Evolutionary conservation across 2,888 invertebrate genomes (phyloP).

Genomic region (Acrocyrtus sp.): DNA sequence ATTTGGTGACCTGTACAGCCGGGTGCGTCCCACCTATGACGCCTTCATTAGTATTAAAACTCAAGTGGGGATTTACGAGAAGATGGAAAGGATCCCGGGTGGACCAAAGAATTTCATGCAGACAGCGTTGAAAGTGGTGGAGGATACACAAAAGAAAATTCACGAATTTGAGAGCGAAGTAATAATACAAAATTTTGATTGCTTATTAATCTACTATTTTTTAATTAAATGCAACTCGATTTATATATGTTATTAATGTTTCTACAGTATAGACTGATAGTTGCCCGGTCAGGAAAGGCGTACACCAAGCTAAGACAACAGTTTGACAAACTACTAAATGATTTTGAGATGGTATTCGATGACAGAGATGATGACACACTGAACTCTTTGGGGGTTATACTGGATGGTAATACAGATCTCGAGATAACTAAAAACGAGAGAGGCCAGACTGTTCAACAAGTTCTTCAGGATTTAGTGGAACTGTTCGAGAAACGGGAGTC

Average conservation of each 20-base stretch:
- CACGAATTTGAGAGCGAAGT: constrained; percentile 46
- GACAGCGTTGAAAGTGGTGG: constrained; percentile 57
- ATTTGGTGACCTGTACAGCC: constrained; percentile 49
- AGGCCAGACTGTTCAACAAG: constrained; percentile 40
- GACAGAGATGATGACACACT: constrained; percentile 40
- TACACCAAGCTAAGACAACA: constrained; percentile 37
- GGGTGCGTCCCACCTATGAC: constrained; percentile 55
- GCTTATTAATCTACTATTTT: neutral
- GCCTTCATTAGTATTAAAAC: constrained; percentile 58
- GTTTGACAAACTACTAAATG: constrained; percentile 39
- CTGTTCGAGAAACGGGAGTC: constrained; percentile 40
- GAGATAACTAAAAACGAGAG: constrained; percentile 22
- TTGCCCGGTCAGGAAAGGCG: constrained; percentile 30
- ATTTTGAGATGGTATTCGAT: constrained; percentile 40
- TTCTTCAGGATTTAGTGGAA: constrained; percentile 38
- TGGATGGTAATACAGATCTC: constrained; percentile 43
- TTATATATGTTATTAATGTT: neutral
- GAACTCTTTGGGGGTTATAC: constrained; percentile 21
- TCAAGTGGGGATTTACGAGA: constrained; percentile 58
- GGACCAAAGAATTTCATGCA: constrained; percentile 58
- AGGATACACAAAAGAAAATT: constrained; percentile 46
- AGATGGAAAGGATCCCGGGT: constrained; percentile 59
- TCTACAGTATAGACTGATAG: constrained; percentile 47
- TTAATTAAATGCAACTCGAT: neutral
- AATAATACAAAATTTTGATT: neutral